Conservation (phyloP, 2,888 invertebrate species). For the Eristalinus aeneus region DNA sequence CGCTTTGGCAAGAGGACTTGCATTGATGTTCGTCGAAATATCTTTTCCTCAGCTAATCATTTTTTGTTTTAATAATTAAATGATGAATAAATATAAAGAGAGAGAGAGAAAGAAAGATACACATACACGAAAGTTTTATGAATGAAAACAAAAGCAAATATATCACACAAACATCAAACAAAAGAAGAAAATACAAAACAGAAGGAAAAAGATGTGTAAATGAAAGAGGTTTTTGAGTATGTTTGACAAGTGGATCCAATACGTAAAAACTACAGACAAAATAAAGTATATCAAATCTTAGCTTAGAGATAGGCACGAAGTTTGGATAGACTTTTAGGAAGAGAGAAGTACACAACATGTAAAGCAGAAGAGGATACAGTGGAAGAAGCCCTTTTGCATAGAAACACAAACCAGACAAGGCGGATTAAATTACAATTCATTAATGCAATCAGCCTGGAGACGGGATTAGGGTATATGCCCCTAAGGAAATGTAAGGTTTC, state of each 20-base stretch:
- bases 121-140: conserved; percentile 12
- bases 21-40: conserved; percentile 81
- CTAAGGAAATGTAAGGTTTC: too few species aligned
- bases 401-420: too few species aligned
- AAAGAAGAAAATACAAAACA: not conserved
- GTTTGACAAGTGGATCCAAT: conserved; percentile 3
- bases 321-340: not conserved
- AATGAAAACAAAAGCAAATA: conserved; percentile 20
- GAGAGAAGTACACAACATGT: not conserved
- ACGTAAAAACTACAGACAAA: not conserved
- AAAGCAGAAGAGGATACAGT: not conserved
- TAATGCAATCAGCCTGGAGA: too few species aligned
- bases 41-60: conserved; percentile 79
- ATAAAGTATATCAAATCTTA: not conserved
- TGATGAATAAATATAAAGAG: conserved; percentile 9
- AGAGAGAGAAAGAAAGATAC: conserved; percentile 13
- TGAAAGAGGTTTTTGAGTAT: conserved; percentile 19
- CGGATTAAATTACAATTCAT: too few species aligned
- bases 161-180: conserved; percentile 32
- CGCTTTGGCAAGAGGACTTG: conserved; percentile 83
- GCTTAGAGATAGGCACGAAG: not conserved
- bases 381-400: too few species aligned
- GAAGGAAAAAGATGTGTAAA: conserved; percentile 14
- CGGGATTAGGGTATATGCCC: too few species aligned
- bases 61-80: conserved; percentile 12